Base-by-base conservation (phyloP, 2,888 invertebrate genomes). In the Crossocerus cetratus region DNA sequence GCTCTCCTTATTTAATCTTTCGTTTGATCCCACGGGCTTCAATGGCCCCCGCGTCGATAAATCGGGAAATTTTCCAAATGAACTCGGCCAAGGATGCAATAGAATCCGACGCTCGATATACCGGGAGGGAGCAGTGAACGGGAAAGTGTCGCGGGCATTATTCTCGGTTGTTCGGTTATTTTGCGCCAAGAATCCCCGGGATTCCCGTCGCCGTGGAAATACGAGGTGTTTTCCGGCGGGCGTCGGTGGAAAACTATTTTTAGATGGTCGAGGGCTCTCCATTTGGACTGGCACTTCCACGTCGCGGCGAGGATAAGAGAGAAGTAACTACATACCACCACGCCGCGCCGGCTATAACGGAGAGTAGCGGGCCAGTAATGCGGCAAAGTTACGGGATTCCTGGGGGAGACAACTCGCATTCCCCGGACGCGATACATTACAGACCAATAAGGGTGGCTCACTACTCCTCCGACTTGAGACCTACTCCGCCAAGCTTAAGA, bases 251-350 rank as follows among this genome's bases (percentile, higher is more conserved):
- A 32, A 32, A 77, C 65, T 82, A 77, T 80, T 80, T 81, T 80
- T 77, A 81, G 74, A 72, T 70, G 69, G 65, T 57, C 63, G 59
- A 77, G 78, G 62, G 56, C 69, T 59, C 78, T 81, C 65, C 69
- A 69, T 81, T 81, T 65, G 59, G 68, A 61, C 23, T 59, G 68
- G 43, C 72, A 69, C 65, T 72, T 72, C 32, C 49, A 69, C 68
- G 57, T 56, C 32, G 53, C 45, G 20, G n/a, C 16, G 32, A 32
- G 62, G 64, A 60, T 67, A 74, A 69, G 65, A 49, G 66, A 65
- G 66, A 57, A 73, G 69, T 67, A 73, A 77, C 71, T 60, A 60
- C 65, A 53, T n/a, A n/a, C n/a, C n/a, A n/a, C n/a, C n/a, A n/a
- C n/a, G n/a, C n/a, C n/a, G n/a, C n/a, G 21, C 45, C 63, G 53